phyloP scores from a whole-genome alignment of 2,797 vertebrate species.

The Xenops minutus region DNA sequence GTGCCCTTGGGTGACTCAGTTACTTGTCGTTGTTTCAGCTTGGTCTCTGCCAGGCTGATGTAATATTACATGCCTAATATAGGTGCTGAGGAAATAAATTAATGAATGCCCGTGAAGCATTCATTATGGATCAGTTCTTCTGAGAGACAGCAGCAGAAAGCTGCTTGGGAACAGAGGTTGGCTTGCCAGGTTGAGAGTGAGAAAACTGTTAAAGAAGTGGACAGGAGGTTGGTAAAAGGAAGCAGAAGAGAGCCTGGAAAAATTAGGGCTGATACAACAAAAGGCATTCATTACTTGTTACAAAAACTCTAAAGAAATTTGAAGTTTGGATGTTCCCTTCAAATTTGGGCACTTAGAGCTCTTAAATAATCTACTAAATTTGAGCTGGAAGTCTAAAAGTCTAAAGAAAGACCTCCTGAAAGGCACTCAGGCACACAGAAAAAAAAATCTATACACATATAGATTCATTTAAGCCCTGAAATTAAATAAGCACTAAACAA shows the following conservation, averaged over 20 bases:
- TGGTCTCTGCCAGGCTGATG: constrained; percentile 3
- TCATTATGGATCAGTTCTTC: accelerated
- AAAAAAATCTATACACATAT: not conserved
- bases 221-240: not conserved
- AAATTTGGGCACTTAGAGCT: not conserved
- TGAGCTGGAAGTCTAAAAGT: not conserved
- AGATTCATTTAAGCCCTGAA: not conserved
- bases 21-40: constrained; percentile 5
- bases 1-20: constrained; percentile 35
- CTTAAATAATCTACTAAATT: not conserved
- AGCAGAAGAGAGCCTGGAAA: not conserved
- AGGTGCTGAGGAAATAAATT: constrained; percentile 21
- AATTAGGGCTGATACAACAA: not conserved
- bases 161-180: not conserved
- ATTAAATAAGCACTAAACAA: not conserved
- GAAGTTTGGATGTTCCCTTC: not conserved
- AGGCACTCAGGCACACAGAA: not conserved
- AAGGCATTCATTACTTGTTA: not conserved
- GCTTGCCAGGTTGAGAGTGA: not conserved
- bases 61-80: constrained; percentile 20
- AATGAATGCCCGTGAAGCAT: not conserved
- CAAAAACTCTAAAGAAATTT: not conserved
- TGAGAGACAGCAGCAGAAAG: not conserved
- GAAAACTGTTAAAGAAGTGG: not conserved
- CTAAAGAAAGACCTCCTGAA: not conserved